phyloP scores from a whole-genome alignment of 2,113 vertebrate species.

The Sterna hirundo region DNA sequence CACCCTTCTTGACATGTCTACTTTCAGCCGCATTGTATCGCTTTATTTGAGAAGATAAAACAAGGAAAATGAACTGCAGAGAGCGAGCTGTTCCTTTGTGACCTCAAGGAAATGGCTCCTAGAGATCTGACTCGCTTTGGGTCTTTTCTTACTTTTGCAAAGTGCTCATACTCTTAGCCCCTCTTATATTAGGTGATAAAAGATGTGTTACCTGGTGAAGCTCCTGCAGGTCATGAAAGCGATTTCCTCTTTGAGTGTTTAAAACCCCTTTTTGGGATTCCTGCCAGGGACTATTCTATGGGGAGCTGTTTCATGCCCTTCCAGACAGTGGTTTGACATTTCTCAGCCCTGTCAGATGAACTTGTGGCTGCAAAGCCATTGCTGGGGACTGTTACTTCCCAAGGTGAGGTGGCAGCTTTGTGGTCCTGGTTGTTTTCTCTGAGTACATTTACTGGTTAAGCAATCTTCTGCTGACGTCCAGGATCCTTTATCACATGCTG shows the following conservation, averaged over 20 bases:
- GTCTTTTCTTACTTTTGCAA: neutral
- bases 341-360: neutral
- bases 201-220: neutral
- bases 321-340: neutral
- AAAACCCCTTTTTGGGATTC: neutral
- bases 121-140: neutral
- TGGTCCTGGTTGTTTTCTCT: neutral
- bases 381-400: neutral
- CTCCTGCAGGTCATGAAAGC: neutral
- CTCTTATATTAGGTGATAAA: neutral
- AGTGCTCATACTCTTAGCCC: neutral
- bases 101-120: neutral
- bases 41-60: neutral
- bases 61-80: neutral
- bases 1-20: accelerated
- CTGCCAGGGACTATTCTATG: accelerated
- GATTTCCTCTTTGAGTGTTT: neutral
- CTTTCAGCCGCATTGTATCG: neutral
- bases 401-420: neutral
- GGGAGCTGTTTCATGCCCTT: neutral
- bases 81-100: neutral
- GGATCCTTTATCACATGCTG: neutral
- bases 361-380: neutral
- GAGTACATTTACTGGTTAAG: neutral
- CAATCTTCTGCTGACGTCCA: neutral